phyloP scores from a whole-genome alignment of 2,113 vertebrate species.

The Grus americana region DNA sequence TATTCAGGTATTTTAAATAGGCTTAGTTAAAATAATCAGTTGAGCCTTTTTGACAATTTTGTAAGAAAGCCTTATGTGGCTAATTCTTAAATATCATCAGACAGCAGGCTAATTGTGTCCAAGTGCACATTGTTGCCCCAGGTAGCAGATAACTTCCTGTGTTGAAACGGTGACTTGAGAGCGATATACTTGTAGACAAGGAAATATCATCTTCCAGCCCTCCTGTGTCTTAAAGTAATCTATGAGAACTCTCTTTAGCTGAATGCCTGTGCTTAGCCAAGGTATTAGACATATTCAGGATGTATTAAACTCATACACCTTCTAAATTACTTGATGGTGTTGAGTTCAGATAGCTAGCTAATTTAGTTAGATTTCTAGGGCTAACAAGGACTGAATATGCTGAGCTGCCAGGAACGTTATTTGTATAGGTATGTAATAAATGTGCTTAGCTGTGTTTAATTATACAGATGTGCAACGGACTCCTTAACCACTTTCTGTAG shows the following conservation, averaged over 20 bases:
- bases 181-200: constrained; percentile 30
- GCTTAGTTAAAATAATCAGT: background rate
- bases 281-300: background rate
- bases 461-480: background rate
- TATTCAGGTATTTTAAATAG: background rate
- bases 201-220: constrained; percentile 69
- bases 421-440: background rate
- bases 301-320: background rate
- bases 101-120: constrained; percentile 66
- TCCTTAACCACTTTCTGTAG: background rate
- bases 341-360: background rate
- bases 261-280: constrained; percentile 12
- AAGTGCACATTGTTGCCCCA: constrained; percentile 5
- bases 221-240: constrained; percentile 31
- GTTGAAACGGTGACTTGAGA: constrained; percentile 46
- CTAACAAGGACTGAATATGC: background rate
- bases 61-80: constrained; percentile 4
- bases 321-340: background rate
- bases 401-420: background rate
- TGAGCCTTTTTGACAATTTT: constrained; percentile 23
- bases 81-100: constrained; percentile 62
- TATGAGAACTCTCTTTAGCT: constrained; percentile 24
- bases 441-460: background rate
- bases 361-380: background rate
- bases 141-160: constrained; percentile 66